Base-by-base conservation (phyloP, 1,140 invertebrate genomes). In the Ips typographus region DNA sequence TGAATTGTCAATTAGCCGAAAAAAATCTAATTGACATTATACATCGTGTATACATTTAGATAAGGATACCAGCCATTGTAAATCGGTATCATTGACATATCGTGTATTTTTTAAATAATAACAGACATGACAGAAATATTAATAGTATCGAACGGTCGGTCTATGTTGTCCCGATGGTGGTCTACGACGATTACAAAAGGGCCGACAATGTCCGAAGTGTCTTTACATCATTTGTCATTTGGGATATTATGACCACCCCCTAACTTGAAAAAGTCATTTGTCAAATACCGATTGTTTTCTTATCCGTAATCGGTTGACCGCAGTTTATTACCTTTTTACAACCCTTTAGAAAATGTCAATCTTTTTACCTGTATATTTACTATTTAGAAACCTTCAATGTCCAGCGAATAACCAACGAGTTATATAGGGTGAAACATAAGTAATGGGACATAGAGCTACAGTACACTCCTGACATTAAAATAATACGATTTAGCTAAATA, bases 141-240 rank as follows among this genome's bases (percentile, higher is more conserved):
- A 75, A 75, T 75, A 72, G 74, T 73, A 70, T 70, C 58, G 62
- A 64, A 62, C 63, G 55, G 67, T 68, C 52, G 62, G 65, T 65
- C 62, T 68, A 65, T 73, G 72, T 74, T 71, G 66, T 67, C 64
- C 66, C 62, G 22, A 72, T 74, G 74, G 74, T 75, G 74, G 74
- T 75, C 74, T 65, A 68, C 71, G 69, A 52, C 62, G 53, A 39
- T 64, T 58, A 65, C 51, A 71, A 75, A 72, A 68, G 69, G 43
- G 65, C 74, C 74, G 72, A 60, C 71, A 73, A 63, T 71, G 71
- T 67, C 65, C 68, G 68, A 74, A 66, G 67, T 75, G 74, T 74
- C 74, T 64, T 73, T 71, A 75, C 74, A 75, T 75, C 74, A 75
- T 75, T 75, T 75, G 71, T 75, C 74, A 75, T 74, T 71, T 22